Evolutionary conservation across 2,888 invertebrate species (phyloP), one percentile per base, ranked within the genome.

Genomic region (Oscheius sp.): DNA sequence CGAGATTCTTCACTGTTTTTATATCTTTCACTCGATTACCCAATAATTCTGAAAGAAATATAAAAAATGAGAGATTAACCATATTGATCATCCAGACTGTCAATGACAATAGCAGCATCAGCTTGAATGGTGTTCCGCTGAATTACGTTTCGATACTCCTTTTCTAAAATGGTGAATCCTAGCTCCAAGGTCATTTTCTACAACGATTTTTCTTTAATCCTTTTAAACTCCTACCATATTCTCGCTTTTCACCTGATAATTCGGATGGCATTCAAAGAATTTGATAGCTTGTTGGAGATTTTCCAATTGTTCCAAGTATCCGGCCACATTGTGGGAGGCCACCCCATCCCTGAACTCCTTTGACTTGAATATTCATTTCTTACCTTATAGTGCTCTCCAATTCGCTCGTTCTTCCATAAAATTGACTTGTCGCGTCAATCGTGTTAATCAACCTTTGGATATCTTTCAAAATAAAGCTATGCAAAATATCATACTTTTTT

Each of bases 331-430:
- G 30, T 59, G 69, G 2, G 67, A 28, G 1, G 78, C 76, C 12
- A 50, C 73, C 26, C 77, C 77, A 51, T 75, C 74, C 24, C 76
- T 75, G 70, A 32, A 73, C 14, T 1, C 9, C 4, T 12, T 17
- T 32, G 20, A 36, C n/a, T 6, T 24, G n/a, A n/a, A 6, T n/a
- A 64, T 28, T 38, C 32, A 36, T 12, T 44, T 17, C 57, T 17
- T 66, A 79, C 64, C 82, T 65, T 9, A 85, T 82, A 4, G 77
- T 78, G 49, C 74, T 80, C 62, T 94, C 94, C 4, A 95, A 92
- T 86, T 95, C 94, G 86, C 93, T 91, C 0, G 94, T 92, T 32
- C 95, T 94, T 88, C 94, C 94, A 87, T 97, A 98, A 86, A 93
- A 96, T 62, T 93, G 93, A 38, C 98, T 92, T 0, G 97, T 96